Base-by-base conservation (phyloP, 2,113 vertebrate species). In the Neogale vison region DNA sequence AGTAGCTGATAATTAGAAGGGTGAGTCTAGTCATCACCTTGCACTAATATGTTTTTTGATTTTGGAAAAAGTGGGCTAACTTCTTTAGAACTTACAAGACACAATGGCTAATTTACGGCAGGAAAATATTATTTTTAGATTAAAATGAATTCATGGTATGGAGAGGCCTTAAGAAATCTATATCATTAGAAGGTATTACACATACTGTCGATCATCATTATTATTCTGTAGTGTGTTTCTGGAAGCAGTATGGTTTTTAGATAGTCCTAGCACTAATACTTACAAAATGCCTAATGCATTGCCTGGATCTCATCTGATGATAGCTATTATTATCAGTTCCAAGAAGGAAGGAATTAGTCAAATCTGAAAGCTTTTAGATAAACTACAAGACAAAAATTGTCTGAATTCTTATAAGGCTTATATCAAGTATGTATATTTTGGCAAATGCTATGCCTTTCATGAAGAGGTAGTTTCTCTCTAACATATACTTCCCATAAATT, bases 391-490 rank as follows among this genome's bases (percentile, higher is more conserved):
- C 79, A 8, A 96, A 91, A 86, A 86, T 34, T 57, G 14, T 79
- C 20, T 90, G 83, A 69, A 84, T 93, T 45, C 36, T 88, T 95
- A 7, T 55, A 59, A 79, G 11, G 2, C 39, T 61, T 26, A 76
- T 9, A 57, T 26, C 71, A 57, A 63, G 4, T 47, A 21, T 7
- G 11, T 18, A 61, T 90, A 77, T 57, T 93, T 90, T 93, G 50
- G 24, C 26, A 86, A 96, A 88, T 42, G n/a, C 21, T 80, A 2
- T 0, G 20, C 6, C 1, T 13, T 31, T 93, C 50, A 39, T 94
- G 77, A 88, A 94, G 1, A 91, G 26, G 6, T 80, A 89, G 83
- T 97, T 4, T 50, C 89, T 92, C 42, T 80, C 31, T 61, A 93
- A 77, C 6, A 84, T 79, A 45, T 57, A 36, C 69, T 94, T 90